Conservation (phyloP, 2,113 vertebrate genomes). For the Elaphurus davidianus region DNA sequence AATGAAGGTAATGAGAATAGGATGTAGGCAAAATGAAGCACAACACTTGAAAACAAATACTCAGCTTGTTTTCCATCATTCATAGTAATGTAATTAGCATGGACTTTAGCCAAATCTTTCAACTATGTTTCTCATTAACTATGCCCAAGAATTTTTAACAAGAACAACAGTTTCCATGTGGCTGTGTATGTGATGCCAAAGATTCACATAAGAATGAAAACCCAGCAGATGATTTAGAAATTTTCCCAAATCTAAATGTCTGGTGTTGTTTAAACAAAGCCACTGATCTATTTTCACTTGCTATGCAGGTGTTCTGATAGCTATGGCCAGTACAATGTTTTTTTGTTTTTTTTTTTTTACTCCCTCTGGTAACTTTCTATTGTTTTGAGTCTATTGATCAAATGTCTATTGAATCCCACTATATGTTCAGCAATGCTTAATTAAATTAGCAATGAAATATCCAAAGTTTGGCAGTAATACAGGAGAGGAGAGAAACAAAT, state of each 20-base stretch:
- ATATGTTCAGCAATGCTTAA: not conserved
- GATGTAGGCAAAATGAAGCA: not conserved
- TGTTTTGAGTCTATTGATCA: not conserved
- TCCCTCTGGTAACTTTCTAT: not conserved
- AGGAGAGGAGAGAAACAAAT: constrained; percentile 36
- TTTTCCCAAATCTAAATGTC: constrained; percentile 31
- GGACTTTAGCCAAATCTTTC: constrained; percentile 2
- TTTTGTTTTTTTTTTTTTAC: not conserved
- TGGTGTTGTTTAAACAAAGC: not conserved
- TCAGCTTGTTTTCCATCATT: not conserved
- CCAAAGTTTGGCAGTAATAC: not conserved
- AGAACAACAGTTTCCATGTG: not conserved
- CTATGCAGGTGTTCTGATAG: not conserved
- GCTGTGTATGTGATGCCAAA: not conserved
- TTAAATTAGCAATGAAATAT: constrained; percentile 12
- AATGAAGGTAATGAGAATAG: not conserved
- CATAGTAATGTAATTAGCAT: not conserved
- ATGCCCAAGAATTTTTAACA: not conserved
- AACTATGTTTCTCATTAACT: not conserved
- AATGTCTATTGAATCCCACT: not conserved
- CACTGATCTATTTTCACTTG: not conserved
- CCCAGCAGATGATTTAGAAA: not conserved
- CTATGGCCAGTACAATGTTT: not conserved
- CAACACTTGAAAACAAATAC: not conserved
- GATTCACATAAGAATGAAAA: not conserved